Percentiles rank a stretch among this genome's conserved stretches.
Evolutionary conservation across 2,113 vertebrate genomes (phyloP).

Genomic region (Pitta sordida): DNA sequence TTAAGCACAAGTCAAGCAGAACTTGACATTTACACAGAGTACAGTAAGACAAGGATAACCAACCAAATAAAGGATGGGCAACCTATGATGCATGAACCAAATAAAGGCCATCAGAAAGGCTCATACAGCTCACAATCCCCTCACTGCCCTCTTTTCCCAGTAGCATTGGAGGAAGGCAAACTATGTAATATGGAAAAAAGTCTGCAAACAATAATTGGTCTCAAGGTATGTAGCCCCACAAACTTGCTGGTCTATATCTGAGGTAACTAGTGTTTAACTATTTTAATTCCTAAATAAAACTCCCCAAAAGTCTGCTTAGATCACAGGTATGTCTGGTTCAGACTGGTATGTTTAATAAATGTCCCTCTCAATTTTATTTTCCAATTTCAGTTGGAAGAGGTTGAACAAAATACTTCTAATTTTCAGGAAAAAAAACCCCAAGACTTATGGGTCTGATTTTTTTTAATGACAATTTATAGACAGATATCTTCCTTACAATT

Average conservation of each 20-base stretch:
- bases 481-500: neutral
- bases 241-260: neutral
- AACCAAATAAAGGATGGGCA: neutral
- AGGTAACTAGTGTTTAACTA: neutral
- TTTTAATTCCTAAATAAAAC: neutral
- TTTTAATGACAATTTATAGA: neutral
- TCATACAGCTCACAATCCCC: accelerated
- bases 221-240: neutral
- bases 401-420: neutral
- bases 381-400: neutral
- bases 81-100: neutral
- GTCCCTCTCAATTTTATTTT: neutral
- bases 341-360: neutral
- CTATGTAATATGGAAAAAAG: neutral
- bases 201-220: no score
- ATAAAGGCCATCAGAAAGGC: neutral
- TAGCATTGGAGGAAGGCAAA: neutral
- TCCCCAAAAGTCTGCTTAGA: neutral
- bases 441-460: neutral
- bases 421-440: neutral
- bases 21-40: neutral
- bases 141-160: neutral
- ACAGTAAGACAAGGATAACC: neutral
- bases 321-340: neutral
- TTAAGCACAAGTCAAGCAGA: neutral